Base-by-base conservation (phyloP, 2,113 vertebrate species). In the Cheilinus undulatus region DNA sequence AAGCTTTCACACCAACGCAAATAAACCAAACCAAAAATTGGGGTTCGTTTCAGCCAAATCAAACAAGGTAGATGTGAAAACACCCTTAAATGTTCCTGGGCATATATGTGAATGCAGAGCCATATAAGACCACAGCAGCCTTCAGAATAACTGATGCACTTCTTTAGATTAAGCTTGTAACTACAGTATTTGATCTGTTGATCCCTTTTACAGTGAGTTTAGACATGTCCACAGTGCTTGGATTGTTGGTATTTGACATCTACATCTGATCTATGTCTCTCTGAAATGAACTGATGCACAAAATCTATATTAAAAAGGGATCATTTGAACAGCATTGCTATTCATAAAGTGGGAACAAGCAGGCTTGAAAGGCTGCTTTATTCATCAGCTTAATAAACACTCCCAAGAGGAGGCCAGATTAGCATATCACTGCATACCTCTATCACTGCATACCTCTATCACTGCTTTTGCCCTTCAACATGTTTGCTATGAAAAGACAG, bases 381-480 rank as follows among this genome's bases (percentile, higher is more conserved):
- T 82, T 76, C 36, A 61, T 71, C 32, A 63, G 38, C 8, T 42
- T 77, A 70, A 72, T 61, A 62, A 70, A 80, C 58, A 60, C 34
- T 49, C 53, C 38, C 46, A 36, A 54, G 22, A 42, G 36, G 28
- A 23, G 26, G 61, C 53, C 17, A 62, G 22, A 72, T 78, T 60
- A 68, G 23, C 48, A 51, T 64, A 63, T 50, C 59, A 34, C 28
- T 30, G 22, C 60, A 27, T 34, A 34, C 32, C n/a, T n/a, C n/a
- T 28, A 61, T 58, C 46, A 28, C 4, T 5, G 32, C 43, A 27
- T 14, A 49, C 34, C 40, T 42, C 36, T 14, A 30, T 62, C 49
- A 53, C 2, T 1, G 15, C 27, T 59, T 20, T 13, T 77, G 54
- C 27, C 73, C 73, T 82, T 69, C 51, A 78, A 54, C 54, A 82